phyloP scores from a whole-genome alignment of 2,888 invertebrate genomes.

The Desoria tigrina region DNA sequence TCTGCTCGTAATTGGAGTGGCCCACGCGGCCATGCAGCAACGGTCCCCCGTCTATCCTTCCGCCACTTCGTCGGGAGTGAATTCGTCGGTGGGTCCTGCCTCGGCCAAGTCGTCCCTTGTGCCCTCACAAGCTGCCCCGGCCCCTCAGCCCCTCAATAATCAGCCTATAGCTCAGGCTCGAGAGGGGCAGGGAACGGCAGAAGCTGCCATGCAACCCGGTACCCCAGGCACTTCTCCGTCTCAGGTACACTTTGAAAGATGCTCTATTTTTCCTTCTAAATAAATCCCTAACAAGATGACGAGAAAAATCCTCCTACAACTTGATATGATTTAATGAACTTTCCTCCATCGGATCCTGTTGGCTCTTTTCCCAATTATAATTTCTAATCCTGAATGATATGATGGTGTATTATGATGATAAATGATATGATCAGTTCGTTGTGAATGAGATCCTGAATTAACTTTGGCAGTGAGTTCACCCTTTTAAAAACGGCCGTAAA shows the following conservation, averaged over 20 bases:
- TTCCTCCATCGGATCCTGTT: no score
- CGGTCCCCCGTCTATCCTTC: conserved; percentile 44
- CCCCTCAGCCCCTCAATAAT: conserved; percentile 24
- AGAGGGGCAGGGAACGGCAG: conserved; percentile 21
- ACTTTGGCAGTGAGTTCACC: no score
- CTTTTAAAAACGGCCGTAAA: no score
- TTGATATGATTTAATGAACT: no score
- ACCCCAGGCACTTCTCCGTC: conserved; percentile 30
- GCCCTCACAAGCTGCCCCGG: conserved; percentile 16
- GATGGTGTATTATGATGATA: no score
- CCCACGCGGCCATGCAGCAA: conserved; percentile 34
- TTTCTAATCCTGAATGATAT: no score
- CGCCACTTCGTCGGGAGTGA: conserved; percentile 22
- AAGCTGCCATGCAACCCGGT: background rate
- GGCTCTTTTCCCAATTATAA: no score
- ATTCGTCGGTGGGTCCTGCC: conserved; percentile 12
- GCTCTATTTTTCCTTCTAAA: no score
- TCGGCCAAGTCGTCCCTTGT: conserved; percentile 17
- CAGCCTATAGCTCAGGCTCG: conserved; percentile 32
- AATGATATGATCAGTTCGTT: no score
- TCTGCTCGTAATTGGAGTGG: conserved; percentile 30
- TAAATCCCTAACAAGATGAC: no score
- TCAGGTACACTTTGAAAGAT: conserved; percentile 26
- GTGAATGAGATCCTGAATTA: no score
- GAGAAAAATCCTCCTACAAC: no score